A percentile compares a stretch with the other conserved stretches of the same genome.
Evolutionary conservation across 2,113 vertebrate species (phyloP).

Genomic region (Hyaena hyaena): DNA sequence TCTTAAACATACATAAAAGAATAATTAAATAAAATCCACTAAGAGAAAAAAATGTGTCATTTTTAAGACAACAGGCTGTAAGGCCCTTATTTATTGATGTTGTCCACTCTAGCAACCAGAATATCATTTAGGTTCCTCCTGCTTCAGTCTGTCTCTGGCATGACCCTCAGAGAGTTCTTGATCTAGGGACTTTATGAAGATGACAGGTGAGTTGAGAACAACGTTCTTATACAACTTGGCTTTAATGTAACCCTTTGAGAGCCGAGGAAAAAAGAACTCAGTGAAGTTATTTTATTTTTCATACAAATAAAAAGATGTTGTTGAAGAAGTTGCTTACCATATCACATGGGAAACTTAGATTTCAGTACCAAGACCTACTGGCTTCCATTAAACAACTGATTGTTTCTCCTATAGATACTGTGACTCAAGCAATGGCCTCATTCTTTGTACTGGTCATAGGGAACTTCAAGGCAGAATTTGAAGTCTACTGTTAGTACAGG

Average conservation of each 20-base stretch:
- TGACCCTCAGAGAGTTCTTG: neutral
- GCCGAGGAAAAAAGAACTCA: neutral
- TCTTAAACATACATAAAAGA: neutral
- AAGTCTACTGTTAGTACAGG: neutral
- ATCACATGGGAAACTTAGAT: neutral
- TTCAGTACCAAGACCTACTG: neutral
- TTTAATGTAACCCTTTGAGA: neutral
- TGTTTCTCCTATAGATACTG: neutral
- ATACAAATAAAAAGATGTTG: neutral
- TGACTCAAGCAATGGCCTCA: neutral
- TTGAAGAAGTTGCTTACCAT: neutral
- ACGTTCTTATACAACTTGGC: neutral
- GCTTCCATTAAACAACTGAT: neutral
- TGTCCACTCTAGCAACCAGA: neutral
- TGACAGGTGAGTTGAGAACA: neutral
- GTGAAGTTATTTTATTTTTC: neutral
- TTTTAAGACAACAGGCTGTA: neutral
- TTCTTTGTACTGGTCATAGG: neutral
- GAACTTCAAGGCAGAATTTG: neutral
- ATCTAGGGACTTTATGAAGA: neutral
- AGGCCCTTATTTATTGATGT: neutral
- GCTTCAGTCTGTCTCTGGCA: neutral
- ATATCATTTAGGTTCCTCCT: neutral
- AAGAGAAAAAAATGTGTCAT: slow-evolving; percentile 29
- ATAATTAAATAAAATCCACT: neutral